Base-by-base conservation (phyloP, 2,888 invertebrate species). In the Sinhomidia bicolor region DNA sequence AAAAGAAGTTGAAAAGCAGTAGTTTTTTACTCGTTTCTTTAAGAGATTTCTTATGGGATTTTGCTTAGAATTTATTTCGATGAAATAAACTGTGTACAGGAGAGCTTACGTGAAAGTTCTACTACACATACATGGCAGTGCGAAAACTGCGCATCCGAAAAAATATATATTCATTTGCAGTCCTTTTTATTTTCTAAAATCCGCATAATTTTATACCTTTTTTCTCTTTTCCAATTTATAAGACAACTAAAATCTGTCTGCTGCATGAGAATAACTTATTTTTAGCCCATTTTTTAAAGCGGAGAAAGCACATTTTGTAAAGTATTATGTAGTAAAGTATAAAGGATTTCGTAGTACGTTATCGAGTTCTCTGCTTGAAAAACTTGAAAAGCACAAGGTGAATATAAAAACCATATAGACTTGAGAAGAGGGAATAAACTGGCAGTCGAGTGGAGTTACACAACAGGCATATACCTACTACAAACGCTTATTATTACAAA, bases 11-110 rank as follows among this genome's bases (percentile, higher is more conserved):
- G n/a, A 9, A 71, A 23, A 41, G 29, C n/a, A 36, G 32, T 6
- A 65, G 26, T 65, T 65, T 65, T 65, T 41, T 12, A 0, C n/a
- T 32, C 41, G n/a, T 68, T 68, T 51, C 76, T 47, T 51, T 76
- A 12, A 14, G 26, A 76, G 76, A 76, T 76, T 76, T 76, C 76
- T 76, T 76, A n/a, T 51, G 76, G 76, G 76, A 76, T 47, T 76
- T 76, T 26, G 44, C 51, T 76, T n/a, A 76, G 51, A 51, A 51
- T 76, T 76, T 76, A 76, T 76, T 76, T 51, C 17, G 76, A 23
- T 76, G 44, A 76, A 51, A 51, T 5, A 68, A 68, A 41, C 10
- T 60, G 26, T 17, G 57, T 57, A 20, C 4, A 17, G 14, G 4
- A n/a, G n/a, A 7, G 47, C n/a, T 10, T 47, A 36, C 36, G 7